Percentiles rank a stretch among this genome's conserved stretches.
Conservation (phyloP, 2,888 invertebrate genomes). For the Lampropteryx suffumata region DNA sequence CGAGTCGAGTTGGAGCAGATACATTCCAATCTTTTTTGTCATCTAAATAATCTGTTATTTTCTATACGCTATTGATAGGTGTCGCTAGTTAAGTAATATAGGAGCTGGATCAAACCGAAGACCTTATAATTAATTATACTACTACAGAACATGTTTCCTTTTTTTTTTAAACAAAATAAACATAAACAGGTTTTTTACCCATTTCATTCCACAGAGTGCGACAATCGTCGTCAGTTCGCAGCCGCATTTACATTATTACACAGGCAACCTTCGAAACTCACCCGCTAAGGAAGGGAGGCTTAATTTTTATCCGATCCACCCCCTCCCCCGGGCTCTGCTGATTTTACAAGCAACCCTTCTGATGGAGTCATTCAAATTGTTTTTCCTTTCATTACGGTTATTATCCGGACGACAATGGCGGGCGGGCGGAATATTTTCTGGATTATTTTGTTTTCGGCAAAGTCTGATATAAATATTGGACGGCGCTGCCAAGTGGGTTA, state of each 20-base stretch:
- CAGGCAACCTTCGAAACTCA: neutral
- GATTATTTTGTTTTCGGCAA: neutral
- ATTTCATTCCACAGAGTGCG: no score
- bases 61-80: no score
- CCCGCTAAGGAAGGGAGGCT: neutral
- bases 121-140: no score
- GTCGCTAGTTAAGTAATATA: no score
- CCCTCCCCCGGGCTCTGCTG: neutral
- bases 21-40: no score
- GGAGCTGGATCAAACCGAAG: no score
- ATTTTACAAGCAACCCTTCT: slow-evolving; percentile 2
- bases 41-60: no score
- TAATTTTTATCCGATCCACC: slow-evolving; percentile 7
- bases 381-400: slow-evolving; percentile 9
- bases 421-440: neutral
- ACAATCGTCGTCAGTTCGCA: neutral
- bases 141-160: no score
- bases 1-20: no score
- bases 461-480: neutral
- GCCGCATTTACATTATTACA: neutral
- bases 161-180: no score
- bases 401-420: slow-evolving; percentile 6
- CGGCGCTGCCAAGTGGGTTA: no score
- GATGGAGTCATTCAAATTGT: slow-evolving; percentile 11
- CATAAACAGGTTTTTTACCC: no score